phyloP scores from a whole-genome alignment of 2,888 invertebrate species.

The Hecatera dysodea region DNA sequence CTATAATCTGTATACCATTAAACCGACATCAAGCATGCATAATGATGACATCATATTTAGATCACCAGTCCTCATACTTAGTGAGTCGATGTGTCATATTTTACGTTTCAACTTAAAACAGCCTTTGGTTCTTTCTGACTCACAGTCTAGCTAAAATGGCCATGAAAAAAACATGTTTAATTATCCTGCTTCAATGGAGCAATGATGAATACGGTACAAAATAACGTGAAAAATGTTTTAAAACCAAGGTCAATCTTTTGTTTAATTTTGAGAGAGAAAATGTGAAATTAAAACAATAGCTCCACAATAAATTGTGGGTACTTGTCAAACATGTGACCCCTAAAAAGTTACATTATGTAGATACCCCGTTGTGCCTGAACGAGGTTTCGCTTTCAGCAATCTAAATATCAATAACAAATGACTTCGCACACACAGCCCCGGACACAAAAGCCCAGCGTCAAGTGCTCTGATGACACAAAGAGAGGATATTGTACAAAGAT shows the following conservation, averaged over 20 bases:
- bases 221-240: conserved; percentile 6
- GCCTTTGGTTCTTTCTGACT: conserved; percentile 36
- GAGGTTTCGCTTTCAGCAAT: conserved; percentile 49
- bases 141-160: conserved; percentile 43
- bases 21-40: conserved; percentile 4
- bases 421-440: conserved; percentile 51
- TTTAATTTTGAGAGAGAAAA: conserved; percentile 15
- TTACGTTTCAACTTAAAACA: conserved; percentile 38
- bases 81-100: conserved; percentile 21
- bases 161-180: conserved; percentile 18
- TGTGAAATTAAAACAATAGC: conserved; percentile 15
- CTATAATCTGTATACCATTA: background rate
- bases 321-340: conserved; percentile 2
- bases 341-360: conserved; percentile 34
- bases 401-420: conserved; percentile 66
- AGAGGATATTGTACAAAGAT: conserved; percentile 61
- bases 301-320: conserved; percentile 7
- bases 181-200: conserved; percentile 11
- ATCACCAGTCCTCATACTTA: conserved; percentile 3
- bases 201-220: conserved; percentile 8
- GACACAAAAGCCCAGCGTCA: conserved; percentile 64
- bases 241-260: conserved; percentile 14
- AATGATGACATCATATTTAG: conserved; percentile 37
- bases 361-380: conserved; percentile 5
- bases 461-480: conserved; percentile 66